Conservation (phyloP, 2,113 vertebrate species). For the Takifugu flavidus region DNA sequence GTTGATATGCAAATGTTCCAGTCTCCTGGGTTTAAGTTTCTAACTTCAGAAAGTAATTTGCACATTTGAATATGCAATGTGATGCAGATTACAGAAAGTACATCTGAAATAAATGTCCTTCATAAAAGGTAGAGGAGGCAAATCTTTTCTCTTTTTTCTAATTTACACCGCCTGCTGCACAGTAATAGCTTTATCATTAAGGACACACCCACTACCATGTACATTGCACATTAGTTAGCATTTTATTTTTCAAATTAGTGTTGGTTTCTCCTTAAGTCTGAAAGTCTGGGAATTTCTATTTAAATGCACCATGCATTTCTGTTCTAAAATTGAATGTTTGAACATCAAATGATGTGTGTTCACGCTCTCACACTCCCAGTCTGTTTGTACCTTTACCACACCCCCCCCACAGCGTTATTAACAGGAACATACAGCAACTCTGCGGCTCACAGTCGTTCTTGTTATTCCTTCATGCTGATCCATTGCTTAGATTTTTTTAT, state of each 20-base stretch:
- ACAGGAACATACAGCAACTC: no score
- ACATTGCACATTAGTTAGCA: conserved; percentile 20
- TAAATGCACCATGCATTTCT: no score
- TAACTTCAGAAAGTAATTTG: conserved; percentile 47
- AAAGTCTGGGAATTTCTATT: no score
- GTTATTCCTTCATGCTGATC: no score
- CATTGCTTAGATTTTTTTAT: no score
- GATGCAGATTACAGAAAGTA: conserved; percentile 46
- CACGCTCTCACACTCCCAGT: no score
- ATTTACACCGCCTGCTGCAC: conserved; percentile 12
- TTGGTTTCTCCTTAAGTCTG: no score
- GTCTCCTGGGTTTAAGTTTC: conserved; percentile 29
- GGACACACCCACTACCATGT: conserved; percentile 21
- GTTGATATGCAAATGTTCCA: conserved; percentile 34
- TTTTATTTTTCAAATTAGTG: conserved; percentile 6
- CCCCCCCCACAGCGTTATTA: no score
- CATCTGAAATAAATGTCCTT: conserved; percentile 40
- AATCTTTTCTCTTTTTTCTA: conserved; percentile 4
- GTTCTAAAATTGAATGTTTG: no score
- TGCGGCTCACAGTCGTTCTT: no score
- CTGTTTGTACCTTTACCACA: no score
- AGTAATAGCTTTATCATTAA: conserved; percentile 28
- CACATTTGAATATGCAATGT: conserved; percentile 58
- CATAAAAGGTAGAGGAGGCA: conserved; percentile 26
- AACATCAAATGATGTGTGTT: no score